Conservation (phyloP, 2,797 vertebrate genomes). For the Gallirallus australis region DNA sequence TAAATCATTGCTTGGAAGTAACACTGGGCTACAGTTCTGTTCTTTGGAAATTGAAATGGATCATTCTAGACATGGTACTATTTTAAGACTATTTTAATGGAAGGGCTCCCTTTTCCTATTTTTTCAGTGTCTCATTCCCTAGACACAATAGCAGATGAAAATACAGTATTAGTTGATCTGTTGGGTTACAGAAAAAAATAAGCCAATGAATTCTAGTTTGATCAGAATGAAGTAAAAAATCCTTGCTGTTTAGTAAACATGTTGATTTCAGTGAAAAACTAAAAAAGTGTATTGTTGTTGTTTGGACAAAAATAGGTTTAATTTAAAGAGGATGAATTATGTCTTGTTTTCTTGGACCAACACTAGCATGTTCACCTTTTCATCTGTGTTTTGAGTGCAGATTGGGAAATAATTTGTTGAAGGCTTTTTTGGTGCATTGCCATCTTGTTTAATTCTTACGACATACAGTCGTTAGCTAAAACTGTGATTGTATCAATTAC, state of each 20-base stretch:
- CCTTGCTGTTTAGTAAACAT: not conserved
- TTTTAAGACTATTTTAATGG: not conserved
- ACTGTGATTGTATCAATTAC: not conserved
- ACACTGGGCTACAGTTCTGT: not conserved
- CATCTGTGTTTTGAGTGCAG: not conserved
- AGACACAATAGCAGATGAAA: not conserved
- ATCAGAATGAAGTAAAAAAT: not conserved
- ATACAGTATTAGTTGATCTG: not conserved
- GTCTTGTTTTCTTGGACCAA: not conserved
- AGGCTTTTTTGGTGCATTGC: not conserved
- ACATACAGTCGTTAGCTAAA: not conserved
- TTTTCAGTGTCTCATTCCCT: not conserved
- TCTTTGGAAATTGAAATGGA: not conserved
- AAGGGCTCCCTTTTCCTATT: not conserved
- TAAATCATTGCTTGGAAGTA: slow-evolving; percentile 33
- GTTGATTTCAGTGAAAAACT: not conserved
- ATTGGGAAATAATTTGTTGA: not conserved
- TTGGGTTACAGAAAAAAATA: not conserved
- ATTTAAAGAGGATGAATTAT: not conserved
- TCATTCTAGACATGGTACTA: not conserved
- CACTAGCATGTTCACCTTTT: not conserved
- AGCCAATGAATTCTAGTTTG: not conserved
- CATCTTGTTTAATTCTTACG: not conserved
- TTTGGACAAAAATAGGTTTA: not conserved
- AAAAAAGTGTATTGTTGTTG: not conserved